A percentile compares a stretch with the other conserved stretches of the same genome.
Evolutionary conservation across 1,140 invertebrate species (phyloP).

Genomic region (Trigoniulus corallinus): DNA sequence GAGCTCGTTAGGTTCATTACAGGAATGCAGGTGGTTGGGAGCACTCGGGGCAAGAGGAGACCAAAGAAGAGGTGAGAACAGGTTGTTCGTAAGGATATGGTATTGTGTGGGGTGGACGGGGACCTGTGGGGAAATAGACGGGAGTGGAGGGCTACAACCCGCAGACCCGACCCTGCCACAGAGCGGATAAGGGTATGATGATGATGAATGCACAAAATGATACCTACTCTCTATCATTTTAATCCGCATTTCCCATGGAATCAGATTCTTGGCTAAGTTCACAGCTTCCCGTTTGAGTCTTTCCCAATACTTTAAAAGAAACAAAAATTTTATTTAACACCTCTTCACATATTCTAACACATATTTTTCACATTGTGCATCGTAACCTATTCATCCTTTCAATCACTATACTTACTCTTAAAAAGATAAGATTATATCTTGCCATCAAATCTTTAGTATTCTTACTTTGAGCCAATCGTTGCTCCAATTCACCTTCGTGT

Average conservation of each 20-base stretch:
- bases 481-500: slow-evolving; percentile 76
- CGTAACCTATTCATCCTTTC: too few species aligned
- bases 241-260: slow-evolving; percentile 88
- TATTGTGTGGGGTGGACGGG: too few species aligned
- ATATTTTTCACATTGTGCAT: slow-evolving; percentile 17
- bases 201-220: neutral
- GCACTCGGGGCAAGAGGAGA: too few species aligned
- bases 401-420: too few species aligned
- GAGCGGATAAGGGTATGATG: too few species aligned
- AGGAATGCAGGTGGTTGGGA: too few species aligned
- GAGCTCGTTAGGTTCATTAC: too few species aligned
- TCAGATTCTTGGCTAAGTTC: slow-evolving; percentile 65
- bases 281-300: slow-evolving; percentile 60
- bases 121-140: too few species aligned
- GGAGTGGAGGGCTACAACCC: too few species aligned
- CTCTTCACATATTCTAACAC: slow-evolving; percentile 19
- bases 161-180: too few species aligned
- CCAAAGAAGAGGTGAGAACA: too few species aligned
- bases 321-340: slow-evolving; percentile 16
- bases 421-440: slow-evolving; percentile 53
- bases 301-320: slow-evolving; percentile 49
- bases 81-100: too few species aligned
- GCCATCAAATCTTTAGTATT: slow-evolving; percentile 65
- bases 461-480: slow-evolving; percentile 72
- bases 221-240: slow-evolving; percentile 81